phyloP scores from a whole-genome alignment of 1,140 invertebrate species.

The Rhizoglyphus robini region DNA sequence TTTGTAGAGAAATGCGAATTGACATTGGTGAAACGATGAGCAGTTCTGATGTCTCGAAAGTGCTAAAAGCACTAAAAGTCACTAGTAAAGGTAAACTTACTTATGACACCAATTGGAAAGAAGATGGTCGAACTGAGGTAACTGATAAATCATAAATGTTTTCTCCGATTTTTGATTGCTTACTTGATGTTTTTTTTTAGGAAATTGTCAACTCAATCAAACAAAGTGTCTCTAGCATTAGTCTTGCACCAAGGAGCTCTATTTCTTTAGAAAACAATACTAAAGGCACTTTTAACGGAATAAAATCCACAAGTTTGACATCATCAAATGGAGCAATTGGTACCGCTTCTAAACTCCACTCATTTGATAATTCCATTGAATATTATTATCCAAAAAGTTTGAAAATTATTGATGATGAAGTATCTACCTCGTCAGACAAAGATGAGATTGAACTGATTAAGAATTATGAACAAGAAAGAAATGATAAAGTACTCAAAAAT shows the following conservation, averaged over 20 bases:
- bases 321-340: too few relatives aligned
- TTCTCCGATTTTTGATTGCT: not conserved
- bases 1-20: too few relatives aligned
- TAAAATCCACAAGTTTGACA: too few relatives aligned
- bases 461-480: slow-evolving; percentile 13
- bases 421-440: not conserved
- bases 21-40: too few relatives aligned
- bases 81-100: slow-evolving; percentile 22
- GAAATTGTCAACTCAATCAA: slow-evolving; percentile 19
- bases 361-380: too few relatives aligned
- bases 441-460: not conserved
- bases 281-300: too few relatives aligned
- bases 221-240: not conserved
- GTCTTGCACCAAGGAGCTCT: not conserved
- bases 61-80: too few relatives aligned
- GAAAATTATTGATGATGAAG: not conserved
- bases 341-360: too few relatives aligned
- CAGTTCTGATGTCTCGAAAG: too few relatives aligned
- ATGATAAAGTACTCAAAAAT: not conserved
- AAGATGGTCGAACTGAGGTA: slow-evolving; percentile 22
- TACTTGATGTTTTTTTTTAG: slow-evolving; percentile 5
- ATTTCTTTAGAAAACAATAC: too few relatives aligned
- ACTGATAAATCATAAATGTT: not conserved
- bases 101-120: slow-evolving; percentile 22
- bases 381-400: too few relatives aligned